phyloP scores from a whole-genome alignment of 2,888 invertebrate species.

The Agriopis marginaria region DNA sequence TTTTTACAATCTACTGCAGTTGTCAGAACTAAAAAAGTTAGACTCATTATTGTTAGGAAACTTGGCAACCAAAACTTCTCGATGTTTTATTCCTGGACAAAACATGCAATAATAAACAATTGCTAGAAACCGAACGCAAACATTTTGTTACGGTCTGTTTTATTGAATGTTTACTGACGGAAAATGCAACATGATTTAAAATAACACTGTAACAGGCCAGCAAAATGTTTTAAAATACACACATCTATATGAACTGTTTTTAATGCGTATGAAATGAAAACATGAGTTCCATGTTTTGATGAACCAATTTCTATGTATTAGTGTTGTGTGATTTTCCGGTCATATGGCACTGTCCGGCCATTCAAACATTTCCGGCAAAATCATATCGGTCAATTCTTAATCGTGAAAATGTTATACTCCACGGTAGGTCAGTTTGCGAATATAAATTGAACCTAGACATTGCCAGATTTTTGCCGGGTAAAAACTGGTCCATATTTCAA shows the following conservation, averaged over 20 bases:
- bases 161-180: conserved; percentile 24
- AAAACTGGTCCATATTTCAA: no score
- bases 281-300: conserved; percentile 6
- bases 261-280: conserved; percentile 28
- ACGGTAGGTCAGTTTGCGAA: neutral
- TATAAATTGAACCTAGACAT: no score
- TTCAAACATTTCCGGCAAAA: neutral
- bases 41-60: neutral
- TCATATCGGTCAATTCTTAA: neutral
- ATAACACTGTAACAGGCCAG: conserved; percentile 23
- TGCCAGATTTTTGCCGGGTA: neutral
- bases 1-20: no score
- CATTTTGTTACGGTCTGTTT: conserved; percentile 20
- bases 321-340: neutral
- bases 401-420: neutral
- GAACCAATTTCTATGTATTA: conserved; percentile 11
- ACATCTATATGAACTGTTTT: conserved; percentile 17
- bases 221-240: conserved; percentile 33
- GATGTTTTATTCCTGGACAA: conserved; percentile 11
- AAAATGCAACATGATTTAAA: conserved; percentile 30
- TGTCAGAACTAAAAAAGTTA: no score
- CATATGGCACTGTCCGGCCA: neutral
- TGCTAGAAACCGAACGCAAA: conserved; percentile 28
- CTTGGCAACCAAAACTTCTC: neutral
- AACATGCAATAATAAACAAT: conserved; percentile 15